Evolutionary conservation across 2,797 vertebrate genomes (phyloP).

Genomic region (Cirrhinus molitorella): DNA sequence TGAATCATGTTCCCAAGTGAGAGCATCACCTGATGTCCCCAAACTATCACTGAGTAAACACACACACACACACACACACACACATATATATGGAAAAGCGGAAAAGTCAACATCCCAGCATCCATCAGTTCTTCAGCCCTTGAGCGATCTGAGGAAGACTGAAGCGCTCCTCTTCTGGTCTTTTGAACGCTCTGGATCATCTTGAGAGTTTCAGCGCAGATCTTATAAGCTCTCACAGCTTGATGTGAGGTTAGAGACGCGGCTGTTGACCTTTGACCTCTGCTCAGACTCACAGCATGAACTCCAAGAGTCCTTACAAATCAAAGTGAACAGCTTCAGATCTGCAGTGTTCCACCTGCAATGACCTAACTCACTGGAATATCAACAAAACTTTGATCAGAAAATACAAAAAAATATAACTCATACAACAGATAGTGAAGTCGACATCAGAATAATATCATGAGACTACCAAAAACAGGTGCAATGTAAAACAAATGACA

Average conservation of each 20-base stretch:
- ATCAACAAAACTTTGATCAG: not conserved
- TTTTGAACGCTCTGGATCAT: not conserved
- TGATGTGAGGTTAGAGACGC: not conserved
- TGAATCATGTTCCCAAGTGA: not conserved
- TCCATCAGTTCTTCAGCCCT: not conserved
- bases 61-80: not conserved
- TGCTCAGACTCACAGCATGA: not conserved
- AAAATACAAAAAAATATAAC: not conserved
- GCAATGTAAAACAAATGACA: not conserved
- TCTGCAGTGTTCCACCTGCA: no score
- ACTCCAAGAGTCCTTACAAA: not conserved
- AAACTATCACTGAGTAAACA: not conserved
- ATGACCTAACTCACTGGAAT: not conserved
- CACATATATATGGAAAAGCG: not conserved
- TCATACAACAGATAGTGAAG: not conserved
- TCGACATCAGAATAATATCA: not conserved
- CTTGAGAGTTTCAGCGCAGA: not conserved
- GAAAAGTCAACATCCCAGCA: not conserved
- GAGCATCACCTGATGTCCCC: not conserved
- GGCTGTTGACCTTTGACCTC: not conserved
- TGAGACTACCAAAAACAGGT: not conserved
- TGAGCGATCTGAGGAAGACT: not conserved
- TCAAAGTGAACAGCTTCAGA: not conserved
- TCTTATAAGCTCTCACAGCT: not conserved
- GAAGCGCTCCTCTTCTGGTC: not conserved